Conservation (phyloP, 2,888 invertebrate species). For the Chloroclystis v-ata region DNA sequence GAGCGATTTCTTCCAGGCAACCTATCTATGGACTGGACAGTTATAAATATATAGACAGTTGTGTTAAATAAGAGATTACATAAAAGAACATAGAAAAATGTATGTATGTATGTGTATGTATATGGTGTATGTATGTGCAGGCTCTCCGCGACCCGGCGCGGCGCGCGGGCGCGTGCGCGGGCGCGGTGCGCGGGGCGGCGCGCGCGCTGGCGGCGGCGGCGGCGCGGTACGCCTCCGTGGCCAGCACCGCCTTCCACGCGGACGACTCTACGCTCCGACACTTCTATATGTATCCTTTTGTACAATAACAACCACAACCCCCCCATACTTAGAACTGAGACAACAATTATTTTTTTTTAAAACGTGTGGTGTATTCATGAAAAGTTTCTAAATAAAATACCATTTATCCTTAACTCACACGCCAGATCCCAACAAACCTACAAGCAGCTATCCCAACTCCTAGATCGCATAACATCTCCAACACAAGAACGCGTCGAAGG, state of each 20-base stretch:
- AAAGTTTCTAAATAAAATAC: too few species aligned
- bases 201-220: conserved; percentile 42
- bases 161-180: conserved; percentile 55
- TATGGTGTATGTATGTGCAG: conserved; percentile 31
- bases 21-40: too few species aligned
- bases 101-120: background rate
- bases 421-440: conserved; percentile 88
- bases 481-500: conserved; percentile 54
- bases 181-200: conserved; percentile 51
- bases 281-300: conserved; percentile 69
- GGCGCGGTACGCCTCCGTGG: conserved; percentile 49
- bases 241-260: conserved; percentile 64
- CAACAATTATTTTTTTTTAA: too few species aligned
- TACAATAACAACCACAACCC: too few species aligned
- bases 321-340: too few species aligned
- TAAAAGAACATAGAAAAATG: too few species aligned
- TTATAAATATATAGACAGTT: too few species aligned
- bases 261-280: conserved; percentile 58
- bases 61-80: too few species aligned
- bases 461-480: conserved; percentile 83
- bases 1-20: too few species aligned
- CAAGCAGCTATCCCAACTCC: conserved; percentile 84
- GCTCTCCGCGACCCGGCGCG: conserved; percentile 54
- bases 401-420: too few species aligned
- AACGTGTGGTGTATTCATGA: too few species aligned